A percentile compares a stretch with the other conserved stretches of the same genome.
Conservation (phyloP, 1,140 invertebrate species). For the Dryas iulia region DNA sequence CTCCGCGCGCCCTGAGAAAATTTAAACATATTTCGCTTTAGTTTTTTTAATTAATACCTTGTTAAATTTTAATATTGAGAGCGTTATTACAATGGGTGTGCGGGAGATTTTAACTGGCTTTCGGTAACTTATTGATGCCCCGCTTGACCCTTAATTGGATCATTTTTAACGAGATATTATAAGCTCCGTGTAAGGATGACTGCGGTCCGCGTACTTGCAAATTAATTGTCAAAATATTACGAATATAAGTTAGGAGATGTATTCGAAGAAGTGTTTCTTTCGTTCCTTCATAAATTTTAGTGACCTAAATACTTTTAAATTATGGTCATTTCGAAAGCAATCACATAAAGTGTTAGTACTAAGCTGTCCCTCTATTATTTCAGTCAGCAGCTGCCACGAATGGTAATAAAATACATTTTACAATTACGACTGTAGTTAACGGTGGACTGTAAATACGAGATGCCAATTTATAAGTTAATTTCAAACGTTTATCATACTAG, state of each 20-base stretch:
- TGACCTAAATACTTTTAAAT: slow-evolving; percentile 6
- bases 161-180: slow-evolving; percentile 74
- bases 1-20: slow-evolving; percentile 72
- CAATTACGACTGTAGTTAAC: slow-evolving; percentile 1
- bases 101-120: slow-evolving; percentile 72
- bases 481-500: neutral
- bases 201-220: slow-evolving; percentile 41
- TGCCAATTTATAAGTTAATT: slow-evolving; percentile 4
- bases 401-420: slow-evolving; percentile 10
- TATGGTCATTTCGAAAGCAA: slow-evolving; percentile 2
- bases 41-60: slow-evolving; percentile 80
- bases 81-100: slow-evolving; percentile 78
- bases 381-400: neutral
- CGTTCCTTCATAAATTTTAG: neutral
- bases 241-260: slow-evolving; percentile 25
- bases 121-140: slow-evolving; percentile 71
- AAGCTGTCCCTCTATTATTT: slow-evolving; percentile 5
- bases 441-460: neutral
- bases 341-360: slow-evolving; percentile 6
- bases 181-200: slow-evolving; percentile 42
- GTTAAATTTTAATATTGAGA: slow-evolving; percentile 80
- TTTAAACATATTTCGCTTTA: slow-evolving; percentile 75
- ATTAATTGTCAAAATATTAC: slow-evolving; percentile 46
- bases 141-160: slow-evolving; percentile 68
- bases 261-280: slow-evolving; percentile 27